Evolutionary conservation across 2,113 vertebrate genomes (phyloP), one percentile per base, ranked within the genome.

Genomic region (Ondatra zibethicus): DNA sequence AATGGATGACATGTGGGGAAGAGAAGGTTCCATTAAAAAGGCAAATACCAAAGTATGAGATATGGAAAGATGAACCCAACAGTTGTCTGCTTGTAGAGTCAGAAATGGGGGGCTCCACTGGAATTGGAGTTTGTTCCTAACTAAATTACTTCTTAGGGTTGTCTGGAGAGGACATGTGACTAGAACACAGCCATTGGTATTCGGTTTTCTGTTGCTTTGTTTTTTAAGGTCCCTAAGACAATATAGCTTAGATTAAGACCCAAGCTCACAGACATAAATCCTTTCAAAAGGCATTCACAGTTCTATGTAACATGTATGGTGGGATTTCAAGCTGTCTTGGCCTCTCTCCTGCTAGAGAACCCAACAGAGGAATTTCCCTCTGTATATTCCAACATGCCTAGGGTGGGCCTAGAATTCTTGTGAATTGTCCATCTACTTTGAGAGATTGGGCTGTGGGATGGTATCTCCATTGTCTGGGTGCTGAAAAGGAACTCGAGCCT

Each of bases 181-280:
- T 92, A 66, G 58, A 50, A 92, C 85, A 50, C 13, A 80, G 33
- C 6, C 33, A 39, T 58, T 68, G 5, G 3, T 72, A 13, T 16
- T 36, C 29, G 39, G 9, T 50, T 90, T 47, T 45, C 12, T 45
- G 7, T 84, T 63, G 50, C 19, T 68, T 91, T 66, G 33, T 77
- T 76, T 93, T 93, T 61, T 66, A 42, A 90, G 95, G n/a, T 27
- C 50, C 12, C 0, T 5, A 31, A 17, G 45, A 89, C 17, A 84
- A 94, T 25, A 52, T 0, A 16, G 27, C 50, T 84, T 75, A 47
- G 21, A 73, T 80, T 55, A 84, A 92, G 47, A 12, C 68, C 42
- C 14, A 10, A 68, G 47, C 55, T 92, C 90, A 94, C 45, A 78
- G 50, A 82, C 95, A 87, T 70, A 76, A 95, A 58, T 80, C 17